These are phyloP conservation scores for Pycnonotus jocosus DNA, from an alignment of 2,113 vertebrate genomes.

Conservation along the genomic window DNA sequence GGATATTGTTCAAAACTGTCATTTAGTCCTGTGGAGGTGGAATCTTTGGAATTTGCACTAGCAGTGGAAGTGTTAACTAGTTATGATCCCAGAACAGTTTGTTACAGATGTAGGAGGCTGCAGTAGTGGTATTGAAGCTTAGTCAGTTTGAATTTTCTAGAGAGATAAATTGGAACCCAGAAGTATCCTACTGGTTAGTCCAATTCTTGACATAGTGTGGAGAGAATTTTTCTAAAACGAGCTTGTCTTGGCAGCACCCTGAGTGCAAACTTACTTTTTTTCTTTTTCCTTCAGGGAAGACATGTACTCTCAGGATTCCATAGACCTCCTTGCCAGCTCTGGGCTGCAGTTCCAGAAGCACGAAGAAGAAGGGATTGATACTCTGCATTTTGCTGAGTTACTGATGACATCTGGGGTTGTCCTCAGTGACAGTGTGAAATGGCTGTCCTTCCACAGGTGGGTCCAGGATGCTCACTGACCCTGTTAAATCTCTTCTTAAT, in stretches of 20 bases:
- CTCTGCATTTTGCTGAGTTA: conserved; percentile 94
- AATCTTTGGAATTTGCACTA: not conserved
- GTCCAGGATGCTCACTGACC: not conserved
- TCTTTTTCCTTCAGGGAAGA: conserved; percentile 81
- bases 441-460: conserved; percentile 98
- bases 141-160: not conserved
- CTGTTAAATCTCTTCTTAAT: not conserved
- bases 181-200: not conserved
- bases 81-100: not conserved
- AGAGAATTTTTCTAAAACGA: not conserved
- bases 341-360: conserved; percentile 98
- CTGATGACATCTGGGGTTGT: conserved; percentile 98
- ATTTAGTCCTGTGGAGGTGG: not conserved
- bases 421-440: conserved; percentile 95
- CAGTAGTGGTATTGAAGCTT: not conserved
- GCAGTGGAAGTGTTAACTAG: not conserved
- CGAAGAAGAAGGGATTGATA: conserved; percentile 95
- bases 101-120: not conserved
- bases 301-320: conserved; percentile 99
- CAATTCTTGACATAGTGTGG: not conserved
- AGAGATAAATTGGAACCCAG: not conserved
- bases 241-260: not conserved
- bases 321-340: conserved; percentile 95
- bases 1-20: not conserved
- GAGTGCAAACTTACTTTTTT: not conserved